Percentiles rank a stretch among this genome's conserved stretches.
Evolutionary conservation across 1,140 invertebrate species (phyloP).

Genomic region (Pseudoatta argentina): DNA sequence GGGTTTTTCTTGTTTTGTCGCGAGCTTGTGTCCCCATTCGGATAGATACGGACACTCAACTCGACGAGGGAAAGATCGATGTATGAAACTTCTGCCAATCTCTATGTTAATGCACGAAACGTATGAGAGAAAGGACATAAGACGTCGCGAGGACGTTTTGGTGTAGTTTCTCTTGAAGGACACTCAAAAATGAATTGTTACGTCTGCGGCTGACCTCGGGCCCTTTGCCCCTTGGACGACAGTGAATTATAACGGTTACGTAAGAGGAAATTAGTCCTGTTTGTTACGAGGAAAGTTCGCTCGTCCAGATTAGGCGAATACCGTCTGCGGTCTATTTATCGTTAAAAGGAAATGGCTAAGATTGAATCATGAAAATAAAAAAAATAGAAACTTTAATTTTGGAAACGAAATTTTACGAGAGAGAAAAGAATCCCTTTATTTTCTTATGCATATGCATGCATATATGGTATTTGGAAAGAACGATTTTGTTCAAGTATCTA

Average conservation of each 20-base stretch:
- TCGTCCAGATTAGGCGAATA: conserved; percentile 50
- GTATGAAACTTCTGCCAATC: conserved; percentile 86
- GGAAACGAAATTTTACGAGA: neutral
- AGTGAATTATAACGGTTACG: conserved; percentile 81
- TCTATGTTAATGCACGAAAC: conserved; percentile 84
- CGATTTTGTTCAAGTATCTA: no score
- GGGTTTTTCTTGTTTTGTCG: conserved; percentile 70
- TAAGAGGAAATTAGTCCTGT: conserved; percentile 75
- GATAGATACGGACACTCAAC: conserved; percentile 80
- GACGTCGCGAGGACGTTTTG: conserved; percentile 66
- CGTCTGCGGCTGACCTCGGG: conserved; percentile 86
- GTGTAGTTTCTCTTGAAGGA: conserved; percentile 80
- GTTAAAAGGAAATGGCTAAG: neutral
- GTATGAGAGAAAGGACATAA: conserved; percentile 48
- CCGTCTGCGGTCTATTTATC: conserved; percentile 6
- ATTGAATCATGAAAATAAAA: conserved; percentile 16
- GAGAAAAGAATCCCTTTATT: neutral
- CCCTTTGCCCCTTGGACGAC: conserved; percentile 78
- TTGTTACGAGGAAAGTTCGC: conserved; percentile 67
- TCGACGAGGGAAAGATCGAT: conserved; percentile 83
- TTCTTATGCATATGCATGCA: neutral
- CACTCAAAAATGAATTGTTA: conserved; percentile 87
- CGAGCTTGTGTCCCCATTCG: conserved; percentile 65
- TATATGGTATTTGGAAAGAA: no score
- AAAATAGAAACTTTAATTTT: neutral